Percentiles rank a stretch among this genome's conserved stretches.
These are phyloP conservation scores for Agapornis canus DNA, from an alignment of 2,797 vertebrate genomes.

Conservation along the genomic window DNA sequence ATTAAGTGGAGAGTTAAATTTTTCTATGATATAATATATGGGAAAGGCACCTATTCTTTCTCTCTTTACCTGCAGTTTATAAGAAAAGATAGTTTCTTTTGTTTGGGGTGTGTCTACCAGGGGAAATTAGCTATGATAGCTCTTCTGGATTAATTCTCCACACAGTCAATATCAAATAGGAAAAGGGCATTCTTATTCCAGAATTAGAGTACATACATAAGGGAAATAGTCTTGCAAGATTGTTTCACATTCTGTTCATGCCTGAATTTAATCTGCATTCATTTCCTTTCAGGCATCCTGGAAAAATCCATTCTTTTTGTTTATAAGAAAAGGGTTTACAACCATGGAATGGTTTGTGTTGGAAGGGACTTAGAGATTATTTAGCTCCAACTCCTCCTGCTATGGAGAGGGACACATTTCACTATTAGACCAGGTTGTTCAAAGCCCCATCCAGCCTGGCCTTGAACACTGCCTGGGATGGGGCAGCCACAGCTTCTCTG, in stretches of 20 bases:
- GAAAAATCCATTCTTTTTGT: background rate
- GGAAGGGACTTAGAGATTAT: background rate
- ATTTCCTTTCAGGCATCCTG: background rate
- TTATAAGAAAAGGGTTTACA: background rate
- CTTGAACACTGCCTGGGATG: background rate
- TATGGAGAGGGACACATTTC: background rate
- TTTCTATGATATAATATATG: background rate
- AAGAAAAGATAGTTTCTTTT: constrained; percentile 32
- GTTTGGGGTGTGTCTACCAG: background rate
- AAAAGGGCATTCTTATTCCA: background rate
- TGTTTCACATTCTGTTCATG: background rate
- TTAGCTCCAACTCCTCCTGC: background rate
- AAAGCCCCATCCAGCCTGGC: background rate
- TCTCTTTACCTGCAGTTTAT: background rate
- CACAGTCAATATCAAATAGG: background rate
- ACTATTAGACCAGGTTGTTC: background rate
- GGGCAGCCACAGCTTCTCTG: background rate
- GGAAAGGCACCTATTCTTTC: background rate
- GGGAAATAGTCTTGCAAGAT: background rate
- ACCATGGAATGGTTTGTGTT: background rate
- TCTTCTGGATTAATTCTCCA: constrained; percentile 5
- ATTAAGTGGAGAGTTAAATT: background rate
- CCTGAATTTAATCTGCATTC: background rate
- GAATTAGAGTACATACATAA: background rate
- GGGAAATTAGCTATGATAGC: background rate